Conservation (phyloP, 2,113 vertebrate species). For the Barnardius zonarius region DNA sequence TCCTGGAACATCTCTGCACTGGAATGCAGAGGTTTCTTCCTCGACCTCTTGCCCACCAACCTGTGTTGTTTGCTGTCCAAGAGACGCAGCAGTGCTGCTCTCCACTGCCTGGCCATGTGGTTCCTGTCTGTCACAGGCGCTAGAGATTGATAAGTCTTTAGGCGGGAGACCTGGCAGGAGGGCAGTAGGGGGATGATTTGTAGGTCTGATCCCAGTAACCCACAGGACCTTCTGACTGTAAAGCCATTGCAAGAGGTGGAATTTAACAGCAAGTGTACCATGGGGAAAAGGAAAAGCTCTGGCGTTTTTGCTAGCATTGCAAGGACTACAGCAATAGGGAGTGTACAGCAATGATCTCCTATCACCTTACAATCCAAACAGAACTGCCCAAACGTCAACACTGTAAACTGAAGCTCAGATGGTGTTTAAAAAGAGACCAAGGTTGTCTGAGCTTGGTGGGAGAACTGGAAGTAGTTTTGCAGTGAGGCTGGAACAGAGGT, state of each 20-base stretch:
- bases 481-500: neutral
- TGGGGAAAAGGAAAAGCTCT: neutral
- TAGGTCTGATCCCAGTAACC: neutral
- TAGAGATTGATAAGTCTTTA: neutral
- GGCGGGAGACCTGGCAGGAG: neutral
- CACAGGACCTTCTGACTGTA: neutral
- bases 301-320: neutral
- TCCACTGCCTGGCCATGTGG: rapidly evolving
- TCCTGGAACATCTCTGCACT: neutral
- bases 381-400: neutral
- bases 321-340: neutral
- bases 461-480: neutral
- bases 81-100: neutral
- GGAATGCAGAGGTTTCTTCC: neutral
- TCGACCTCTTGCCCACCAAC: neutral
- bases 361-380: neutral
- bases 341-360: neutral
- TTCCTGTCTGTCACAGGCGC: neutral
- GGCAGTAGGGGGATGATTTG: neutral
- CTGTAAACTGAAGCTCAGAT: neutral
- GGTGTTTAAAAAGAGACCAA: neutral
- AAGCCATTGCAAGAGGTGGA: neutral
- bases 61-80: neutral
- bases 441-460: neutral
- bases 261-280: neutral